Evolutionary conservation across 2,113 vertebrate genomes (phyloP), one percentile per base, ranked within the genome.

Genomic region (Gracilinanus agilis): DNA sequence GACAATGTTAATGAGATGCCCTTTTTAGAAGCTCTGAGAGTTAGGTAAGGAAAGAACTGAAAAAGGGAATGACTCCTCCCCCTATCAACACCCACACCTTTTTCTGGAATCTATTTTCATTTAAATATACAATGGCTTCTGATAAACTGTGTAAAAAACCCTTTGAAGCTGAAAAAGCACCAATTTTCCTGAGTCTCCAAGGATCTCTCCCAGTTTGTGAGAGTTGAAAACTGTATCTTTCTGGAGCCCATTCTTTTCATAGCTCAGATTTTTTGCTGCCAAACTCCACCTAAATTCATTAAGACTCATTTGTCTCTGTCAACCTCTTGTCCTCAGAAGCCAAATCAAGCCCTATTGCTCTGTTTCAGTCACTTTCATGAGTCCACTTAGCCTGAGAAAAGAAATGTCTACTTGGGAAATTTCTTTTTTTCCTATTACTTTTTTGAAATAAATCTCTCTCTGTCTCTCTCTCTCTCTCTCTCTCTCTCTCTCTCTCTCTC

Each of bases 251-350:
- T 55, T 90, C 94, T 13, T 88, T 90, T 93, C 92, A 34, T 53
- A 93, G 7, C 49, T 95, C 89, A 3, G 3, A 23, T 2, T 96
- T 83, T 89, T 24, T 44, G 56, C 94, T 92, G 91, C 95, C 90
- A 91, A 19, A 88, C 7, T 23, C 90, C 27, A 34, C 54, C 91
- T 54, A 83, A 91, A 91, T 67, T 95, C 96, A 97, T 97, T 95
- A 95, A 92, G 94, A 88, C 88, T 91, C 96, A 94, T 98, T 94
- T 97, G 95, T 98, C 96, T 94, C 91, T 90, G 61, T 95, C 95
- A 44, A 44, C 89, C 93, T 95, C 44, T 16, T 53, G 54, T 53
- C 96, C 94, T 94, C 91, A 29, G n/a, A 91, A 90, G 92, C 90
- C 90, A 44, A 93, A 54, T 75, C 94, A 54, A 53, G 44, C 54